phyloP scores from a whole-genome alignment of 2,113 vertebrate genomes.

The Channa argus region DNA sequence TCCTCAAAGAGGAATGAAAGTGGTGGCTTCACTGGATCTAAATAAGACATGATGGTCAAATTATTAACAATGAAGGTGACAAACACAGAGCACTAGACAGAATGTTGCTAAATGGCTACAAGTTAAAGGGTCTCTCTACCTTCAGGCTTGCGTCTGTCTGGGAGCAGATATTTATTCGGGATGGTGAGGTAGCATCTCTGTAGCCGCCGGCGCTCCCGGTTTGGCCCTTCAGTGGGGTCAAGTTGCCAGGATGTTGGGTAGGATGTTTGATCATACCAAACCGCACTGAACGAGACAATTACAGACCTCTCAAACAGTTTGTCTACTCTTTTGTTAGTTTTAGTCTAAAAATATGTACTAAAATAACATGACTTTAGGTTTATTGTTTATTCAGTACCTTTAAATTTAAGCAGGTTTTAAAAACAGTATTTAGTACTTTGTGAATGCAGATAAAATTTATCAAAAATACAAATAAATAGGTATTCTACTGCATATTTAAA shows the following conservation, averaged over 20 bases:
- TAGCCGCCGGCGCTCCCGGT: constrained; percentile 93
- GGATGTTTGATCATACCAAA: constrained; percentile 94
- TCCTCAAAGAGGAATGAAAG: constrained; percentile 97
- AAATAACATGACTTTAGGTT: too few relatives aligned
- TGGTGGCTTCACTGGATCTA: constrained; percentile 88
- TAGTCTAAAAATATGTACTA: neutral
- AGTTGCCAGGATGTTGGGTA: constrained; percentile 97
- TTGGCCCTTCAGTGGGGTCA: constrained; percentile 96
- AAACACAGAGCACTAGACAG: neutral
- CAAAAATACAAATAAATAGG: neutral
- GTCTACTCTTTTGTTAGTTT: neutral
- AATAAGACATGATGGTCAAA: constrained; percentile 6
- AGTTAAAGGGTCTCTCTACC: constrained; percentile 77
- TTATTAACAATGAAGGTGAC: neutral
- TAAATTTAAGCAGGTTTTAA: neutral
- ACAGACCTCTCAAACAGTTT: neutral
- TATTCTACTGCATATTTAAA: neutral
- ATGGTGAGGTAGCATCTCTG: constrained; percentile 97
- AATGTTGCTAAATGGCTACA: neutral
- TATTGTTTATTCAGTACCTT: neutral
- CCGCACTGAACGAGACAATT: constrained; percentile 83
- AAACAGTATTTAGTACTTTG: neutral
- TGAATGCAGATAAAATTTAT: neutral
- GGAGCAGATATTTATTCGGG: constrained; percentile 97
- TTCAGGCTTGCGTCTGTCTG: constrained; percentile 91